A percentile compares a stretch with the other conserved stretches of the same genome.
phyloP scores from a whole-genome alignment of 2,113 vertebrate species.

The Panthera tigris region DNA sequence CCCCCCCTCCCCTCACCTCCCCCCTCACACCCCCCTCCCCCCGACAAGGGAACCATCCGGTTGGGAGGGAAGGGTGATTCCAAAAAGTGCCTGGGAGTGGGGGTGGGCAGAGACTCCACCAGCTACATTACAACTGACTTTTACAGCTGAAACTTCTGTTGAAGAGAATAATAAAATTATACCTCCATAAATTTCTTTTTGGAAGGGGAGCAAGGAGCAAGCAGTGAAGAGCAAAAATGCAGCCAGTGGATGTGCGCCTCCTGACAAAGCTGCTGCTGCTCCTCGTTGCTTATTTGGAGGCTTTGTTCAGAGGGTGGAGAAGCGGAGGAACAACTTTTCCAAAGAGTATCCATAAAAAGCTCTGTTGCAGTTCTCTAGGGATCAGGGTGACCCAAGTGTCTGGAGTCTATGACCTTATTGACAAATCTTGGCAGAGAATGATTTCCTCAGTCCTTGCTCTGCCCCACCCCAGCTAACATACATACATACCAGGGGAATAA shows the following conservation, averaged over 20 bases:
- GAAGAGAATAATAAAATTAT: neutral
- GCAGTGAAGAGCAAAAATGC: neutral
- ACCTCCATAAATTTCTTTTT: neutral
- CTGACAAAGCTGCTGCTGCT: neutral
- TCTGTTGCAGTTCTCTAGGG: neutral
- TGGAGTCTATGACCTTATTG: neutral
- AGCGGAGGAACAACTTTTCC: accelerated
- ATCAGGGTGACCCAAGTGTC: neutral
- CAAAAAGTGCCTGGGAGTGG: neutral
- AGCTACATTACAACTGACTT: neutral
- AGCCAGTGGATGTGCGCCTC: neutral
- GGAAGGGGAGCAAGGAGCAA: neutral
- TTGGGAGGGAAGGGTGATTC: neutral
- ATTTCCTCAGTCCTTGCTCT: neutral
- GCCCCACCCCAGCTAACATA: neutral
- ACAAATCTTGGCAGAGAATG: neutral
- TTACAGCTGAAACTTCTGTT: neutral
- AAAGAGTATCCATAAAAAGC: neutral
- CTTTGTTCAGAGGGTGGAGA: neutral
- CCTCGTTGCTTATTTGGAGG: neutral
- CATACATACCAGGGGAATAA: neutral
- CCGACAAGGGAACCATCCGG: too few relatives aligned
- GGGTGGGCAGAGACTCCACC: neutral
- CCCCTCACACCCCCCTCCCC: too few relatives aligned
- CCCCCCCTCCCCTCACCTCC: too few relatives aligned